These are phyloP conservation scores for Marmota flaviventris DNA, from an alignment of 2,113 vertebrate genomes.

Conservation along the genomic window DNA sequence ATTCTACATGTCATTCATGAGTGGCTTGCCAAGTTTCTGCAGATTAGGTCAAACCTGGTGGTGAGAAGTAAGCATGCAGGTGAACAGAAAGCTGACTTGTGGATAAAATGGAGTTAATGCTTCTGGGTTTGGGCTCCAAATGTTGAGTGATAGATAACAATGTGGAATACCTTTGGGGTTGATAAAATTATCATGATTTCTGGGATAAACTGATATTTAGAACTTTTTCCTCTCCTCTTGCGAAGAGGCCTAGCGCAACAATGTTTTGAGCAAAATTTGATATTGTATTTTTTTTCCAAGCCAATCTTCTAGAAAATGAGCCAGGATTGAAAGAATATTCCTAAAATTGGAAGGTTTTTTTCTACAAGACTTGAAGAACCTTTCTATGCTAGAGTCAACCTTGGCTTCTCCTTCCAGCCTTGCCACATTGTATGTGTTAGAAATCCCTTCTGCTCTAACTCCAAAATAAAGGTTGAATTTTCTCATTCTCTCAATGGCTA, in stretches of 20 bases:
- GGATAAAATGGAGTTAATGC: neutral
- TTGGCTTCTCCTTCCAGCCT: neutral
- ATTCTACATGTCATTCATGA: neutral
- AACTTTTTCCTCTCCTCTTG: neutral
- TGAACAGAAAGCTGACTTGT: accelerated
- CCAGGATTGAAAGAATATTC: neutral
- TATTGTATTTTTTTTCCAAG: neutral
- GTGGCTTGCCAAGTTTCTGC: neutral
- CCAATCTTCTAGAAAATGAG: neutral
- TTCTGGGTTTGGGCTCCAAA: neutral
- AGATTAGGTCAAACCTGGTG: neutral
- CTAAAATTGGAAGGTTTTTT: neutral
- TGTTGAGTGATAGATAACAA: neutral
- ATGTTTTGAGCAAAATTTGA: neutral
- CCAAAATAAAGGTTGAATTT: neutral
- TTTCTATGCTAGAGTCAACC: neutral
- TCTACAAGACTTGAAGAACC: neutral
- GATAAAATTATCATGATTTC: neutral
- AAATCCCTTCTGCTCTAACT: neutral
- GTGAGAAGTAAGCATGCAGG: neutral
- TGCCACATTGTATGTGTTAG: neutral
- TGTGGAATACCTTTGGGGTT: neutral
- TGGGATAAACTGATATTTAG: neutral
- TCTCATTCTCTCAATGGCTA: neutral
- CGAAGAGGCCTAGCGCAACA: neutral